Conservation (phyloP, 2,888 invertebrate genomes). For the Drosophila pegasa region DNA sequence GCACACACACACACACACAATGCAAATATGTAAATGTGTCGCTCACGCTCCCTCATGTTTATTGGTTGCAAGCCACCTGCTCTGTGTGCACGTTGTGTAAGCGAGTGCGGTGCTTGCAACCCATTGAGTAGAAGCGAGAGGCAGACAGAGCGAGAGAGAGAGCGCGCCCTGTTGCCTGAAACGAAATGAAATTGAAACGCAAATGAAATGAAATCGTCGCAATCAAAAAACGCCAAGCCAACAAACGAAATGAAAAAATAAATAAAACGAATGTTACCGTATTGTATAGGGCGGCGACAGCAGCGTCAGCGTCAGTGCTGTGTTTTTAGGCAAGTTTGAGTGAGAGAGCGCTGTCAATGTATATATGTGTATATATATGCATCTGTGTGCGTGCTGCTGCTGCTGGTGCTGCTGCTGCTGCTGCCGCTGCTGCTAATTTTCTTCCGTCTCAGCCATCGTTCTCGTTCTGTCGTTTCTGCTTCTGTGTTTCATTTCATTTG, state of each 20-base stretch:
- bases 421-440: conserved; percentile 44
- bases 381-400: conserved; percentile 29
- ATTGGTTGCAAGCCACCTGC: conserved; percentile 84
- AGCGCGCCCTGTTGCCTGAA: conserved; percentile 53
- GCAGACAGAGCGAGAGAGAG: conserved; percentile 21
- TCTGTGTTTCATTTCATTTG: conserved; percentile 71
- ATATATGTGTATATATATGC: conserved; percentile 23
- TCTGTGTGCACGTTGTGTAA: conserved; percentile 52
- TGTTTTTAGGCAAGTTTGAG: conserved; percentile 34
- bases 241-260: conserved; percentile 80
- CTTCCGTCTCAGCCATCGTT: conserved; percentile 70
- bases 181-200: conserved; percentile 81
- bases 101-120: conserved; percentile 40
- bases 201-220: conserved; percentile 74
- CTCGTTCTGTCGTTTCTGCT: conserved; percentile 68
- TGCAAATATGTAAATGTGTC: conserved; percentile 71
- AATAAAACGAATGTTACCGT: conserved; percentile 71
- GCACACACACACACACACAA: too few species aligned
- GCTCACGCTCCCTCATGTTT: conserved; percentile 77
- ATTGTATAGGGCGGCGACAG: conserved; percentile 48
- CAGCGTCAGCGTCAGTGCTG: conserved; percentile 30
- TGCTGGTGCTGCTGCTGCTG: conserved; percentile 29
- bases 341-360: conserved; percentile 49
- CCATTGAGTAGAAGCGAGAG: conserved; percentile 11
- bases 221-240: conserved; percentile 66